Evolutionary conservation across 2,888 invertebrate genomes (phyloP).

Genomic region (Brachycybe producta): DNA sequence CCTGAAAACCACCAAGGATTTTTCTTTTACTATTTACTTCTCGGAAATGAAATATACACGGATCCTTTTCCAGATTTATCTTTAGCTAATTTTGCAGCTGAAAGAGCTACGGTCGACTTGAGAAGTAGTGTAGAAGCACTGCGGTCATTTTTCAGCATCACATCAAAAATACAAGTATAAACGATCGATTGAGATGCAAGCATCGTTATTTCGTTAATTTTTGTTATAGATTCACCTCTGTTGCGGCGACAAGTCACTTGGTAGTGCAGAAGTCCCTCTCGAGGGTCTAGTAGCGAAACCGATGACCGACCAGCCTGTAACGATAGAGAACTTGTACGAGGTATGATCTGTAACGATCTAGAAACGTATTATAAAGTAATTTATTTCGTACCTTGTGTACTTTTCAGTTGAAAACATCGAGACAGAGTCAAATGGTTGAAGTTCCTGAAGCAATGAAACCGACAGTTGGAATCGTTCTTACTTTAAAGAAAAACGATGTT

Average conservation of each 20-base stretch:
- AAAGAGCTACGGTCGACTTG: constrained; percentile 35
- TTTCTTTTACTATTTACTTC: constrained; percentile 36
- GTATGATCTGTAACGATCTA: constrained; percentile 22
- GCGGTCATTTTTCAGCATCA: constrained; percentile 28
- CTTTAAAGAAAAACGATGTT: constrained; percentile 2
- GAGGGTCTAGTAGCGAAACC: constrained; percentile 29
- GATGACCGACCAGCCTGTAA: constrained; percentile 32
- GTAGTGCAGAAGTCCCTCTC: constrained; percentile 31
- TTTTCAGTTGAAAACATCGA: constrained; percentile 13
- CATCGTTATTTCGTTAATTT: no score
- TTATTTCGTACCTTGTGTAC: no score
- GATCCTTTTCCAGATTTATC: constrained; percentile 35
- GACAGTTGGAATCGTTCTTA: constrained; percentile 6
- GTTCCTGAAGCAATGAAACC: constrained; percentile 5
- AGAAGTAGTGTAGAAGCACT: constrained; percentile 32
- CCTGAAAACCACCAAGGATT: constrained; percentile 29
- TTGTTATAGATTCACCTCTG: constrained; percentile 32
- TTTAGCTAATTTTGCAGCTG: constrained; percentile 34
- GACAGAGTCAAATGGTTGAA: constrained; percentile 12
- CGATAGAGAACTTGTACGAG: constrained; percentile 32
- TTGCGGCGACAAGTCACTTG: constrained; percentile 34
- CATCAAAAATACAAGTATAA: background rate
- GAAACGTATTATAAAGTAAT: background rate
- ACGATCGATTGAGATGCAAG: no score
- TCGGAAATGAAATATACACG: constrained; percentile 36